Evolutionary conservation across 1,140 invertebrate genomes (phyloP), one percentile per base, ranked within the genome.

Genomic region (Heliothis virescens): DNA sequence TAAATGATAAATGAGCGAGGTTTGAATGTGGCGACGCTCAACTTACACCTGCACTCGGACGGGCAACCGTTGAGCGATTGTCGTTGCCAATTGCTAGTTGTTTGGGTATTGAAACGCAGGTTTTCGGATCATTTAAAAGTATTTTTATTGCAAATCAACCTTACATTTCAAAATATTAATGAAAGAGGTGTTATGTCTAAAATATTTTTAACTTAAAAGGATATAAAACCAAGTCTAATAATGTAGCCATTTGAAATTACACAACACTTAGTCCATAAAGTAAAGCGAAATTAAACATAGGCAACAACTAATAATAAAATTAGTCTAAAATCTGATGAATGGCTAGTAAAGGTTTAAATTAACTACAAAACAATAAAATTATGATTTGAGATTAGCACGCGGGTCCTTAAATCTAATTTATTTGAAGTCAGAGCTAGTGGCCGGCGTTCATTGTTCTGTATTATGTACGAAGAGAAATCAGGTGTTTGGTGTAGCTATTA

Each of bases 301-400:
- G 13, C 13, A 5, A 41, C 26, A 16, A 3, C 48, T 50, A 29
- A 71, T 26, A 12, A 52, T 71, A 26, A 53, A 71, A 71, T 53
- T 26, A 71, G 67, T 50, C 15, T 15, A 15, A 53, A 71, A 71
- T 53, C 67, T 52, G 67, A 71, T 26, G 52, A 71, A 71, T 53
- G 18, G 18, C 67, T 9, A 10, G 21, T 26, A 48, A 71, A 29
- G 67, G 67, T 53, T n/a, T 16, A 71, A n/a, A 67, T 67, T 67
- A 71, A 71, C 48, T 53, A 71, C 48, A 52, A 71, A 53, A 71
- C 67, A 71, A 69, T 71, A 71, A 71, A 71, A 71, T 71, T 29
- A 71, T 71, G 16, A 16, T 67, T 48, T 50, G 63, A 71, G 67
- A 50, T 71, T 71, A 71, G 53, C 48, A 50, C 21, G 48, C 26